Conservation (phyloP, 2,888 invertebrate genomes). For the Endotricha flammealis region DNA sequence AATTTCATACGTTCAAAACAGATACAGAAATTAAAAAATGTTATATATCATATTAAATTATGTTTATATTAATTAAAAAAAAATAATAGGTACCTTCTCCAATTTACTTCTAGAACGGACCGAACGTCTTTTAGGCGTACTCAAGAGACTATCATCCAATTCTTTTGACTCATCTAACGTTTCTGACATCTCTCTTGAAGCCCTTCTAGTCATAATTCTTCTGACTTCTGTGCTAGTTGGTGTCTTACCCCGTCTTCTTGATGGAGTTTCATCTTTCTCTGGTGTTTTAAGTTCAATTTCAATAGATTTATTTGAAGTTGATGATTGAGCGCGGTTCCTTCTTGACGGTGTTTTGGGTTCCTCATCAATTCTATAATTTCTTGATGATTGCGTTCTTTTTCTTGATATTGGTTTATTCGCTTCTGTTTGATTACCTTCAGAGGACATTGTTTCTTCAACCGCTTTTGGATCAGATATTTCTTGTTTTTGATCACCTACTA, state of each 20-base stretch:
- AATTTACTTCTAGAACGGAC: conserved; percentile 16
- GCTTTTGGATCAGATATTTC: no score
- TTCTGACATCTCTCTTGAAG: conserved; percentile 55
- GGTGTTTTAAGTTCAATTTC: conserved; percentile 37
- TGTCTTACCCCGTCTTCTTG: conserved; percentile 42
- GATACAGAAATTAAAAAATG: no score
- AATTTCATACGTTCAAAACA: no score
- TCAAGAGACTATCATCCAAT: conserved; percentile 34
- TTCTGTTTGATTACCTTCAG: no score
- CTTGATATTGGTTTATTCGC: conserved; percentile 12
- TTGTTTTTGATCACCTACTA: no score
- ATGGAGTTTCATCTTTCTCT: conserved; percentile 32
- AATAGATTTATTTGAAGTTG: conserved; percentile 39
- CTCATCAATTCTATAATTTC: conserved; percentile 10
- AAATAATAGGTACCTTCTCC: no score
- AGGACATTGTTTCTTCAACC: no score
- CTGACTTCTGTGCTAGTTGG: conserved; percentile 51
- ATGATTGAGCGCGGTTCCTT: conserved; percentile 52
- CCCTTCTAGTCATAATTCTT: conserved; percentile 55
- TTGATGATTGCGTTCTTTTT: conserved; percentile 24
- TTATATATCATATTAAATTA: no score
- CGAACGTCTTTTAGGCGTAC: conserved; percentile 48
- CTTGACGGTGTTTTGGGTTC: conserved; percentile 43
- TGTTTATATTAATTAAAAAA: no score
- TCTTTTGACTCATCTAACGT: conserved; percentile 41